Evolutionary conservation across 2,113 vertebrate species (phyloP).

Genomic region (Cercocebus atys): DNA sequence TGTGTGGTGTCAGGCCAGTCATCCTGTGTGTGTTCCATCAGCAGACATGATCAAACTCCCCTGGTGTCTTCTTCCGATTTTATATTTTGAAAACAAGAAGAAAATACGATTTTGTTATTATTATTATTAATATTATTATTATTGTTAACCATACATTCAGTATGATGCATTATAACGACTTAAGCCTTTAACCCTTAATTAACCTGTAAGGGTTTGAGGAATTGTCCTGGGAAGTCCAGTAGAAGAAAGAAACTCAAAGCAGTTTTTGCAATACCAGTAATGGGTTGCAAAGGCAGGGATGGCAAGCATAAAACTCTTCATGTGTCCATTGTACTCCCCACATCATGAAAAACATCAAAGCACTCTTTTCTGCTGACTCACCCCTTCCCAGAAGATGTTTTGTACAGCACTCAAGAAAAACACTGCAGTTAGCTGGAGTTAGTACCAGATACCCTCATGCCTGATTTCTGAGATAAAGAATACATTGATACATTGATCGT

Average conservation of each 20-base stretch:
- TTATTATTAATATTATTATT: not conserved
- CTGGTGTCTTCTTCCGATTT: not conserved
- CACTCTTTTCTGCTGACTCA: not conserved
- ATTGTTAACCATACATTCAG: not conserved
- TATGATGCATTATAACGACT: not conserved
- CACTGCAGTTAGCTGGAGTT: not conserved
- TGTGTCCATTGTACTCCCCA: not conserved
- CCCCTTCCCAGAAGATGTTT: not conserved
- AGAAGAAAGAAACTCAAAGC: not conserved
- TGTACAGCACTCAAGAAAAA: not conserved
- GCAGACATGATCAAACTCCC: not conserved
- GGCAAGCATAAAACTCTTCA: not conserved
- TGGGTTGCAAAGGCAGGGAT: not conserved
- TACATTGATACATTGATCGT: not conserved
- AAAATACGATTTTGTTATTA: not conserved
- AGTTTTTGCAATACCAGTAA: not conserved
- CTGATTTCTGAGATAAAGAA: not conserved
- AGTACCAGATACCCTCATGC: not conserved
- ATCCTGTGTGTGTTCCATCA: not conserved
- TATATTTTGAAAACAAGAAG: not conserved
- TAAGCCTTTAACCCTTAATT: not conserved
- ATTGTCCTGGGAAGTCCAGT: not conserved
- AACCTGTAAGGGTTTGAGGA: not conserved
- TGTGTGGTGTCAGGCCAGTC: not conserved
- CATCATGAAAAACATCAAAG: not conserved